Evolutionary conservation across 2,888 invertebrate genomes (phyloP).

Genomic region (Cosmia pyralina): DNA sequence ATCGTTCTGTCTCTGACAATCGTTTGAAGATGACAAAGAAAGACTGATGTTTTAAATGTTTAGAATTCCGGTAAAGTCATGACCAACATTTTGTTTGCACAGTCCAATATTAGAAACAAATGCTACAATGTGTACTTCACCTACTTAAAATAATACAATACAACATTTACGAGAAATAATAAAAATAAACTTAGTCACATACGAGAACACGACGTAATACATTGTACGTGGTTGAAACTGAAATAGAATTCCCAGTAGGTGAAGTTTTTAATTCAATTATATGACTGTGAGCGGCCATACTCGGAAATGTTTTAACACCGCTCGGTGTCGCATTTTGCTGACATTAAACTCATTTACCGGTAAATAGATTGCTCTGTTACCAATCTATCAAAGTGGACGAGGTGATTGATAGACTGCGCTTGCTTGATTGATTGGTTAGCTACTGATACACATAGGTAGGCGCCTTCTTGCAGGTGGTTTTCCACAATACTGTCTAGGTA

Average conservation of each 20-base stretch:
- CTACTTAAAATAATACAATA: slow-evolving; percentile 9
- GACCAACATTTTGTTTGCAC: not conserved
- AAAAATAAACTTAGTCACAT: slow-evolving; percentile 34
- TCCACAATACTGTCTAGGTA: no score
- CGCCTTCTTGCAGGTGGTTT: not conserved
- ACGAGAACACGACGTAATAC: slow-evolving; percentile 39
- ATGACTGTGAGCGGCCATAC: slow-evolving; percentile 21
- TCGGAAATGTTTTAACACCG: slow-evolving; percentile 39
- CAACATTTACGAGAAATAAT: slow-evolving; percentile 20
- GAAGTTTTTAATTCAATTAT: slow-evolving; percentile 58
- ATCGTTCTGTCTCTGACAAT: not conserved
- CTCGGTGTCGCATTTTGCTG: slow-evolving; percentile 28
- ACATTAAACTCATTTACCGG: slow-evolving; percentile 15
- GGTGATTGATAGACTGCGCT: slow-evolving; percentile 30
- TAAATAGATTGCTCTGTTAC: slow-evolving; percentile 26
- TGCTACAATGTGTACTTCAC: not conserved
- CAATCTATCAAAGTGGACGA: slow-evolving; percentile 19
- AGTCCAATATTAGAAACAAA: not conserved
- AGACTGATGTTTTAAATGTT: not conserved
- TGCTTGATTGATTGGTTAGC: slow-evolving; percentile 34
- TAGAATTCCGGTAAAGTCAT: not conserved
- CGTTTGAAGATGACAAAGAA: not conserved
- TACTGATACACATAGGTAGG: not conserved
- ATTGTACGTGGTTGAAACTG: slow-evolving; percentile 40
- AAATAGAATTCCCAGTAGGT: slow-evolving; percentile 43